phyloP scores from a whole-genome alignment of 2,113 vertebrate species.

The Epinephelus fuscoguttatus region DNA sequence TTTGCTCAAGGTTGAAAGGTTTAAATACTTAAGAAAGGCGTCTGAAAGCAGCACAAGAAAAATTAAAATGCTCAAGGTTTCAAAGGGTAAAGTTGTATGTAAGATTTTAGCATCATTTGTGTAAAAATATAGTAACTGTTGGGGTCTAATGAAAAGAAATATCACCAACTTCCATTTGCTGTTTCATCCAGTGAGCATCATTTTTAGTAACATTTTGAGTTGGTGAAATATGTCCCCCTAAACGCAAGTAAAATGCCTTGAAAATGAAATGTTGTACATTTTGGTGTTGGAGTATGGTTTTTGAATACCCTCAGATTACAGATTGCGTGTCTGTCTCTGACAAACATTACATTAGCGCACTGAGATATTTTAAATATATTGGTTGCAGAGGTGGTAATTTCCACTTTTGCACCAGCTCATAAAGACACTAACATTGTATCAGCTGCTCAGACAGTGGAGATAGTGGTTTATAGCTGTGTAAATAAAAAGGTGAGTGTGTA shows the following conservation, averaged over 20 bases:
- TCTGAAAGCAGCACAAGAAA: no score
- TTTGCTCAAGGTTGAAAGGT: no score
- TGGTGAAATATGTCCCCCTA: no score
- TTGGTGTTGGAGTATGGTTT: background rate
- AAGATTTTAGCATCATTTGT: background rate
- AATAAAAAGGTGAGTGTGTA: no score
- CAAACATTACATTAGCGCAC: background rate
- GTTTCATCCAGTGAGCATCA: background rate
- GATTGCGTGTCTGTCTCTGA: background rate
- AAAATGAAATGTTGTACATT: background rate
- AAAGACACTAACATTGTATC: background rate
- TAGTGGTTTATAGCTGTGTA: background rate
- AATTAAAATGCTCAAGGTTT: no score
- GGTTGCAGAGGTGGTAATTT: background rate
- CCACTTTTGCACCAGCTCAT: background rate
- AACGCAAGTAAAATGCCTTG: background rate
- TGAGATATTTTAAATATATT: background rate
- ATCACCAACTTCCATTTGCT: no score
- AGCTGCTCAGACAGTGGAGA: no score
- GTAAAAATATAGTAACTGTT: background rate
- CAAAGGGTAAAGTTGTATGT: no score
- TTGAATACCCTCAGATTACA: background rate
- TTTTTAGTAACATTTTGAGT: background rate
- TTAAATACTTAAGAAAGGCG: no score
- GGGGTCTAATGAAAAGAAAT: background rate